Evolutionary conservation across 1,140 invertebrate genomes (phyloP), one percentile per base, ranked within the genome.

Genomic region (Drosophila oshimai): DNA sequence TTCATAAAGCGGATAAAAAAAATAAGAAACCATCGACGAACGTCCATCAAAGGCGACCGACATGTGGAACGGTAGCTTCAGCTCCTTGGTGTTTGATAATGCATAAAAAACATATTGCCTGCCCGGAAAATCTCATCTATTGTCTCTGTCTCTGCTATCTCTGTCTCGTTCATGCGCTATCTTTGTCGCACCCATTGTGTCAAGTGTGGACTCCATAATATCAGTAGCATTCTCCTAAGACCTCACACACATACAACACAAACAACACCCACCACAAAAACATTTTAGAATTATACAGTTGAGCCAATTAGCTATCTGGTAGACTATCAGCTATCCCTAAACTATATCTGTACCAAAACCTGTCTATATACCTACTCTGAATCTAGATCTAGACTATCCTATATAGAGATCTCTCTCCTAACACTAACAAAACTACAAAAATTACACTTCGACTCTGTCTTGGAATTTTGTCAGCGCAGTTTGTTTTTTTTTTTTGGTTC

Each of bases 21-120:
- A 44, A 29, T 61, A 49, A 28, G 24, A 28, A 71, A 51, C 26
- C 55, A 75, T 80, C 50, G 17, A 44, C 26, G 44, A 50, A 44
- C 47, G 28, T 28, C 31, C 74, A 74, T 79, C 13, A 53, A 69
- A 58, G 39, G 64, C 55, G 47, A 20, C 17, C 28, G 33, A 33
- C 34, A 34, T 34, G 24, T 58, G 47, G 67, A 60, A 26, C 62
- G 47, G 64, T 61, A 50, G 68, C 62, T 68, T 60, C 58, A 50
- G 73, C 64, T 77, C 73, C 76, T 77, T 81, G 81, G 81, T 88
- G 81, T 77, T 87, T 87, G 81, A 87, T 88, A 77, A 74, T 83
- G 62, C 62, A 61, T 61, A 33, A 10, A 29, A 17, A 45, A 41
- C 42, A 39, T 65, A 26, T 28, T 64, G 60, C 60, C 60, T 67